A percentile compares a stretch with the other conserved stretches of the same genome.
Conservation (phyloP, 2,113 vertebrate species). For the Myiopsitta monachus region DNA sequence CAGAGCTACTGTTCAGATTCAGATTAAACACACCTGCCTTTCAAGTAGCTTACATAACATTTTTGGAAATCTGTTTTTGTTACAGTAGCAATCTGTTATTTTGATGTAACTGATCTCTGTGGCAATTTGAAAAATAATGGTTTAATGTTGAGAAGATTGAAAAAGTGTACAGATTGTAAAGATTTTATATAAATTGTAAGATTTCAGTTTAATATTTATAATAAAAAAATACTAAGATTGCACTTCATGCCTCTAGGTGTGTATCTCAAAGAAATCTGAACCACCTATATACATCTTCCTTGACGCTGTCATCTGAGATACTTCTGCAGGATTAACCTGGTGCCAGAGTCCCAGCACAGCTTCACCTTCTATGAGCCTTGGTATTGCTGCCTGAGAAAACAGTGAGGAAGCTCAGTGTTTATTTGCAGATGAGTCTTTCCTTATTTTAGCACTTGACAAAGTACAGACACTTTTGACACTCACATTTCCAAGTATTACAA, state of each 20-base stretch:
- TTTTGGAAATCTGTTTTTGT: background rate
- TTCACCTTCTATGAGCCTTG: background rate
- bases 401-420: background rate
- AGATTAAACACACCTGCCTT: background rate
- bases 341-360: background rate
- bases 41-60: background rate
- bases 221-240: conserved; percentile 60
- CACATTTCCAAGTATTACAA: background rate
- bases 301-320: background rate
- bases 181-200: conserved; percentile 67
- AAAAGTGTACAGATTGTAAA: conserved; percentile 76
- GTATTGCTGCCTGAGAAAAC: background rate
- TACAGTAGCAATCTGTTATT: background rate
- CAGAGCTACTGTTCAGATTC: background rate
- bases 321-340: background rate
- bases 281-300: background rate
- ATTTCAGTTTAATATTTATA: conserved; percentile 74
- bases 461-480: background rate
- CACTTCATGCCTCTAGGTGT: background rate
- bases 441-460: background rate
- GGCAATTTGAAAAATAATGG: background rate
- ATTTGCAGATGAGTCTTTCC: background rate
- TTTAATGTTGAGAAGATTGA: conserved; percentile 42
- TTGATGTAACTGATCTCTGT: background rate
- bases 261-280: background rate